These are phyloP conservation scores for Hormaphis cornu DNA, from an alignment of 1,140 invertebrate genomes.

Conservation along the genomic window DNA sequence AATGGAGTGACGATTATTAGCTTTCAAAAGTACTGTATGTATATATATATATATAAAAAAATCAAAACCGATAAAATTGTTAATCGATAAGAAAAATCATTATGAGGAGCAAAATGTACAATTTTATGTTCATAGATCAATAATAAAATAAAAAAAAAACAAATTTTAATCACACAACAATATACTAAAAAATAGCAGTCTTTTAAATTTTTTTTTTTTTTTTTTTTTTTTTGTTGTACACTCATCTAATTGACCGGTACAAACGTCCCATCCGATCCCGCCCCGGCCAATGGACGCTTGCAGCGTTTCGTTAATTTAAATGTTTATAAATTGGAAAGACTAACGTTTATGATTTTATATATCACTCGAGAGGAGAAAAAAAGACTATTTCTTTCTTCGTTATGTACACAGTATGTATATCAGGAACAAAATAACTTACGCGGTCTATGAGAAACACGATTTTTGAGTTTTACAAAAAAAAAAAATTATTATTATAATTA, in stretches of 20 bases:
- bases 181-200: constrained; percentile 30
- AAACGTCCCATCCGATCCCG: not conserved
- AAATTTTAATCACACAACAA: constrained; percentile 15
- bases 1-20: not conserved
- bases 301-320: not conserved
- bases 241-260: not conserved
- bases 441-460: constrained; percentile 2
- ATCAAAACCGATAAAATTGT: too few species aligned
- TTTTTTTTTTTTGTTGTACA: not conserved
- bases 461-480: not conserved
- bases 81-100: not conserved
- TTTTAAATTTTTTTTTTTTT: not conserved
- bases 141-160: not conserved
- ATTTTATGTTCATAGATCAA: not conserved
- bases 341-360: constrained; percentile 1
- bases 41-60: too few species aligned
- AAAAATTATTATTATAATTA: not conserved
- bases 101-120: not conserved
- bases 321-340: not conserved
- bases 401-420: constrained; percentile 24
- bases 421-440: constrained; percentile 29
- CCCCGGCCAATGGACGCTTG: not conserved
- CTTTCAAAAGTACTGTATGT: too few species aligned
- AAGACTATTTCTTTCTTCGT: constrained; percentile 16
- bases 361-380: not conserved